Conservation (phyloP, 2,113 vertebrate genomes). For the Mobula birostris region DNA sequence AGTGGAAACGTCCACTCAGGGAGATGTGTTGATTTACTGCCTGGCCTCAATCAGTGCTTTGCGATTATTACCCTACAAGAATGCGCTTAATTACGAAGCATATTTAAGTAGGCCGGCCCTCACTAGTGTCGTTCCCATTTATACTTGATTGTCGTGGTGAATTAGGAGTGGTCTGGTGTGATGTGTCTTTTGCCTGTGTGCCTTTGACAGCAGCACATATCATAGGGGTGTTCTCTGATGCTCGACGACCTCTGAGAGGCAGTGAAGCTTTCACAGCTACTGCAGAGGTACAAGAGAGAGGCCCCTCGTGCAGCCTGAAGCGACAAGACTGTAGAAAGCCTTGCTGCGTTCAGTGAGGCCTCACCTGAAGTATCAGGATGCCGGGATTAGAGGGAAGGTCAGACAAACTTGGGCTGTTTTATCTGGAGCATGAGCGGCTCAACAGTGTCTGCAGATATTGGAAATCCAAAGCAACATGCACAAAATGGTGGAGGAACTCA, state of each 20-base stretch:
- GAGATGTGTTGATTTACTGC: conserved; percentile 45
- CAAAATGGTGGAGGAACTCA: too few relatives aligned
- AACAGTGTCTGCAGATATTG: too few relatives aligned
- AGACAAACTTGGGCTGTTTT: too few relatives aligned
- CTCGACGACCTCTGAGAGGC: background rate
- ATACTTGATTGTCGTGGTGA: conserved; percentile 10
- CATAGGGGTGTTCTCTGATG: background rate
- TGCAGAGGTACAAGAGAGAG: too few relatives aligned
- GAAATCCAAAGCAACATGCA: too few relatives aligned
- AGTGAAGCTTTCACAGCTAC: background rate
- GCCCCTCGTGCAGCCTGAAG: too few relatives aligned
- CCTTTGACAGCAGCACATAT: too few relatives aligned
- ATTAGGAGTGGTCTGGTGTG: background rate
- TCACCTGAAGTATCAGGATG: too few relatives aligned
- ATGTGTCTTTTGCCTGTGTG: background rate
- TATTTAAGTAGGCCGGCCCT: conserved; percentile 39
- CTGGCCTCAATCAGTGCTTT: conserved; percentile 32
- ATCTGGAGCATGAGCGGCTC: too few relatives aligned
- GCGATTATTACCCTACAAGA: conserved; percentile 42
- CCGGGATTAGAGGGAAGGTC: too few relatives aligned
- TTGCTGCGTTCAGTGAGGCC: too few relatives aligned
- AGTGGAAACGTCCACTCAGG: conserved; percentile 42
- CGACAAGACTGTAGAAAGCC: too few relatives aligned
- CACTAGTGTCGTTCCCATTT: background rate
- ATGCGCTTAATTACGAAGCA: conserved; percentile 42